Base-by-base conservation (phyloP, 2,888 invertebrate genomes). In the Pristionchus arcanus region DNA sequence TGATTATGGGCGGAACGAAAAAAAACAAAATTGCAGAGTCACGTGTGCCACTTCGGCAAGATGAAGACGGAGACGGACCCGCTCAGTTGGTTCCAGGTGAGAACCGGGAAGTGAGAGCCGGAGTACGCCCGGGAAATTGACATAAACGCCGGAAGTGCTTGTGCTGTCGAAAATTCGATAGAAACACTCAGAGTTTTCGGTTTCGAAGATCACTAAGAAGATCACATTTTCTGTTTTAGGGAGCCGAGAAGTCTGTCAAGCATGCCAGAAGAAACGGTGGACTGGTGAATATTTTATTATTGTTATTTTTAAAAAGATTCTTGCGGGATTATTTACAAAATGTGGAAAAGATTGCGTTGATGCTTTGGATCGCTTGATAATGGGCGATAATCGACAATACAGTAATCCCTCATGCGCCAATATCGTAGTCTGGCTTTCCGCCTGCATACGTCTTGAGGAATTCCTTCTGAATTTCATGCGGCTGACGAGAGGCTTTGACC, bases 41-140 rank as follows among this genome's bases (percentile, higher is more conserved):
- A 96, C 94, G 96, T 96, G 11, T 95, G 95, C 94, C 96, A 96
- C 92, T 97, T 95, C 95, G 97, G 97, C 86, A 96, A 96, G 92
- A 91, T 95, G 91, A 86, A 74, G n/a, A 94, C 95, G 90, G 91
- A 92, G 66, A 90, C 90, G 55, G 93, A 94, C 88, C 91, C 92
- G 25, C 95, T 96, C 2, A 94, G 94, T 31, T 94, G 95, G 88
- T 96, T 95, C 94, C 95, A 95, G 90, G 96, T 96, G 25, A 9
- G 34, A 49, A 13, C 42, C 11, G 42, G 42, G 13, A 49, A 3
- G 42, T 49, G 42, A 9, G 42, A n/a, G 42, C 42, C 42, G 42
- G 42, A 42, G 42, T 42, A 9, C 42, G 42, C 4, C 42, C 42
- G 42, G 42, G 9, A 49, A 49, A 11, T 49, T 49, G 42, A 49